These are phyloP conservation scores for Oryzias woworae DNA, from an alignment of 2,113 vertebrate genomes.

Conservation along the genomic window DNA sequence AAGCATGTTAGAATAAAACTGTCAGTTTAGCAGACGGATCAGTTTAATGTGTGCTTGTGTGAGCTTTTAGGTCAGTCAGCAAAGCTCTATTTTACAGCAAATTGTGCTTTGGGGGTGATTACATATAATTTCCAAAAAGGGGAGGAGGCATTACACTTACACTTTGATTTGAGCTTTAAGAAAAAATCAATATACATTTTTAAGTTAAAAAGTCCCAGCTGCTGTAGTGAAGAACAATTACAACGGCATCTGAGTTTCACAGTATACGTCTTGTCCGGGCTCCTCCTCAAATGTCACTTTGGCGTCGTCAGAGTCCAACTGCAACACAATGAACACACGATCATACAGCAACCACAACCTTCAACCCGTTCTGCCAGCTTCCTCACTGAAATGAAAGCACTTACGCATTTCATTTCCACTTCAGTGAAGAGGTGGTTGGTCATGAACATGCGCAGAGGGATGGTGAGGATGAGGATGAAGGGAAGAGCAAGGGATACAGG, in stretches of 20 bases:
- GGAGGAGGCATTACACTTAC: neutral
- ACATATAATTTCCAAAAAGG: neutral
- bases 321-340: slow-evolving; percentile 27
- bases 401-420: slow-evolving; percentile 90
- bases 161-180: slow-evolving; percentile 23
- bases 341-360: neutral
- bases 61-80: neutral
- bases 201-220: slow-evolving; percentile 8
- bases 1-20: neutral
- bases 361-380: neutral
- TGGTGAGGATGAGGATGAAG: slow-evolving; percentile 93
- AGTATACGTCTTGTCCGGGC: slow-evolving; percentile 86
- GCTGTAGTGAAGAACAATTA: slow-evolving; percentile 46
- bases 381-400: slow-evolving; percentile 29
- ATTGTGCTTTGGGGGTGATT: neutral
- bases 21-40: neutral
- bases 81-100: neutral
- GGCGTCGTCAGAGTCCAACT: slow-evolving; percentile 88
- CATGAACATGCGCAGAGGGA: slow-evolving; percentile 86
- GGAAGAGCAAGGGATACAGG: slow-evolving; percentile 84
- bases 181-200: slow-evolving; percentile 45
- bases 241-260: slow-evolving; percentile 89
- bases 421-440: slow-evolving; percentile 84
- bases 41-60: neutral
- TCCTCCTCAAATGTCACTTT: slow-evolving; percentile 86